Base-by-base conservation (phyloP, 2,113 vertebrate genomes). In the Lepisosteus oculatus region DNA sequence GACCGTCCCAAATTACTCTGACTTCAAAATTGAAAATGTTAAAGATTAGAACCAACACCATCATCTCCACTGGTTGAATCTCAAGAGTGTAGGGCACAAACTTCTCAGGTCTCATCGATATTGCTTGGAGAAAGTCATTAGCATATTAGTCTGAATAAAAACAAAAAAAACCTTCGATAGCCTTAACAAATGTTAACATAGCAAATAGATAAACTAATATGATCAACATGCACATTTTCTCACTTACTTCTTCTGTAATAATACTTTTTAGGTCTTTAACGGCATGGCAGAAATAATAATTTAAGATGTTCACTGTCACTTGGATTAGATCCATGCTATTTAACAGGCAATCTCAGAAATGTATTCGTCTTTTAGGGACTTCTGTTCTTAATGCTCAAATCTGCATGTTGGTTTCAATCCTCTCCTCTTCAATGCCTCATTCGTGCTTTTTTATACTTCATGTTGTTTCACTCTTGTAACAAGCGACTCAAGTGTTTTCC, bases 401-500 rank as follows among this genome's bases (percentile, higher is more conserved):
- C 47, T 29, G 29, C 62, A 3, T 17, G 5, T 61, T 64, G 43
- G 43, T 65, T 71, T 51, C 8, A 65, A 41, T 55, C 8, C 61
- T 17, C 56, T 72, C 70, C 17, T 65, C 61, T 12, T 65, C 61
- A 13, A 42, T 72, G 62, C 64, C 70, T 65, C 61, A 72, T 12
- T 55, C 70, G 13, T 54, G 61, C 44, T 17, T 63, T 57, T 29
- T 51, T 17, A 42, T 54, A 51, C 56, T 61, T 42, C 47, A 55
- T 71, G 63, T 29, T 54, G 14, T 43, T 29, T 29, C 29, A 29
- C 29, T 29, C 1, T 29, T 29, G 29, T 29, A 29, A 29, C 29
- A 29, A 29, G 29, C 29, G 2, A 29, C 29, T 29, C 29, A 29
- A 29, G 29, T 29, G 29, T 29, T 29, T 29, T 29, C 29, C 29